phyloP scores from a whole-genome alignment of 2,797 vertebrate species.

The Cygnus olor region DNA sequence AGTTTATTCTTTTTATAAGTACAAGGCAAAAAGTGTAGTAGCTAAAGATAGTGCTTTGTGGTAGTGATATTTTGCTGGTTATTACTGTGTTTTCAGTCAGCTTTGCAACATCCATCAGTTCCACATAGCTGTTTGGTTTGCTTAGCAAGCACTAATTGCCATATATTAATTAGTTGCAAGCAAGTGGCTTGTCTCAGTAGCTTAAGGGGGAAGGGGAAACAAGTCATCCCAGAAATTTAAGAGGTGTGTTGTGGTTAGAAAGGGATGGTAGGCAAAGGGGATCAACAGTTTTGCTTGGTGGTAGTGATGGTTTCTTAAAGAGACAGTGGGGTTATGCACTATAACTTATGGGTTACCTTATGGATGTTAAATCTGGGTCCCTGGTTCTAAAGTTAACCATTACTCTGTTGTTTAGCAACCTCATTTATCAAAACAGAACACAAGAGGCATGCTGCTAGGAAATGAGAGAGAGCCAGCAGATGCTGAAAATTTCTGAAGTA shows the following conservation, averaged over 20 bases:
- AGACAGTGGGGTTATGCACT: background rate
- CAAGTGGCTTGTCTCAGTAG: background rate
- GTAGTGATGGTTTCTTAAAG: background rate
- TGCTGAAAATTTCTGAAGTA: conserved; percentile 22
- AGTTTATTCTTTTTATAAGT: background rate
- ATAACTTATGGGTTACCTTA: background rate
- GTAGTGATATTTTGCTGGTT: background rate
- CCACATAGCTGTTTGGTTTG: background rate
- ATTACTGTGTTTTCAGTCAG: background rate
- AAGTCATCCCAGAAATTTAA: background rate
- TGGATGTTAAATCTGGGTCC: background rate
- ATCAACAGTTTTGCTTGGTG: background rate
- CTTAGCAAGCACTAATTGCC: background rate
- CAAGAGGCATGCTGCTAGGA: background rate
- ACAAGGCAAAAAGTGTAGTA: background rate
- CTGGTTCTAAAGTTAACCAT: background rate
- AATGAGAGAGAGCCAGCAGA: background rate
- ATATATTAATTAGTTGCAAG: background rate
- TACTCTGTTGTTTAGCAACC: conserved; percentile 9
- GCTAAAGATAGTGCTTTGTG: background rate
- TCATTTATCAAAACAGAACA: conserved; percentile 1
- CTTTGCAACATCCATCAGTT: background rate
- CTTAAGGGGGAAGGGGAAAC: background rate
- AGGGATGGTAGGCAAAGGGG: background rate
- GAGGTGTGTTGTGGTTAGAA: background rate